A percentile compares a stretch with the other conserved stretches of the same genome.
phyloP scores from a whole-genome alignment of 2,797 vertebrate species.

The Odontamblyopus rebecca region DNA sequence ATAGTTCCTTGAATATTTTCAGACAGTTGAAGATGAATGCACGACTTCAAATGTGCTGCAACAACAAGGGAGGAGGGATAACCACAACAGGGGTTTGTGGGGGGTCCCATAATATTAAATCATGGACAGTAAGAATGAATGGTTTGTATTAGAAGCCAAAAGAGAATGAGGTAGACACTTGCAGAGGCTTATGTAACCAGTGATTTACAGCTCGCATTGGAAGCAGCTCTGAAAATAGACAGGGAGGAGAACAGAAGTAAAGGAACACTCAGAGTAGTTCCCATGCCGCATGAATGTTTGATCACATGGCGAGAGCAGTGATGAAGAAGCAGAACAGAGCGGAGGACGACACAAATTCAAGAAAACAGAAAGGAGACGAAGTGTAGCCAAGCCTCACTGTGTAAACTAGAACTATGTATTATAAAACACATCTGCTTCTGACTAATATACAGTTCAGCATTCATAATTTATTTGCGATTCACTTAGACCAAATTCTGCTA shows the following conservation, averaged over 20 bases:
- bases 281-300: constrained; percentile 78
- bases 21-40: constrained; percentile 42
- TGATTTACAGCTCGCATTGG: constrained; percentile 73
- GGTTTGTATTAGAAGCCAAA: constrained; percentile 46
- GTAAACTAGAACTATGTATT: background rate
- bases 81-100: constrained; percentile 8
- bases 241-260: constrained; percentile 75
- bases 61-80: constrained; percentile 11
- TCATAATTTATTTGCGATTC: background rate
- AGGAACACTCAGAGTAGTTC: constrained; percentile 76
- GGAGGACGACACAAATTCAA: constrained; percentile 41
- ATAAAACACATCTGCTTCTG: background rate
- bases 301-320: constrained; percentile 67
- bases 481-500: background rate
- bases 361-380: constrained; percentile 47
- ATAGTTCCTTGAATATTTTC: constrained; percentile 34
- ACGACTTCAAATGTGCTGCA: constrained; percentile 22
- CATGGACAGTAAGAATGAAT: constrained; percentile 37
- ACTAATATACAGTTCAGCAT: constrained; percentile 1
- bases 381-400: constrained; percentile 2
- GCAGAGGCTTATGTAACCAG: constrained; percentile 73
- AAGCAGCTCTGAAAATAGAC: constrained; percentile 80
- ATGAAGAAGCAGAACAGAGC: constrained; percentile 52
- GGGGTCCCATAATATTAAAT: constrained; percentile 27
- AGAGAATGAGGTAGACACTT: constrained; percentile 57